Evolutionary conservation across 2,888 invertebrate species (phyloP).

Genomic region (Muscina levida): DNA sequence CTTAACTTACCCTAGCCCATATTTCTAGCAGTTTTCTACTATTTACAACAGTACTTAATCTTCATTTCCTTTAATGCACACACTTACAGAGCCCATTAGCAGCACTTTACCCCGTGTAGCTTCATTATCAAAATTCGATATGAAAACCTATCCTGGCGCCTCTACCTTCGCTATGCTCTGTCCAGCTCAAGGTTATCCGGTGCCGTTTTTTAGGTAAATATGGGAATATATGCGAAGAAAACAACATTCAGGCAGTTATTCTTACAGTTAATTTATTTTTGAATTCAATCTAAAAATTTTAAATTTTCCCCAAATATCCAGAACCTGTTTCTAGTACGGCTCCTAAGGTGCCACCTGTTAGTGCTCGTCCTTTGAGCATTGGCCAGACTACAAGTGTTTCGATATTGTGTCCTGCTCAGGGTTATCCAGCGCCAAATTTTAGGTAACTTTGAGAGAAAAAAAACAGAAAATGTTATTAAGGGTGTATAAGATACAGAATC

Average conservation of each 20-base stretch:
- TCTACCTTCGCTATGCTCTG: constrained; percentile 75
- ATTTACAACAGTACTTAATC: no score
- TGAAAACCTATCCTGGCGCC: constrained; percentile 71
- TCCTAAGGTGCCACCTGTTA: constrained; percentile 81
- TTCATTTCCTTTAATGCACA: no score
- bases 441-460: constrained; percentile 80
- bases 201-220: constrained; percentile 81
- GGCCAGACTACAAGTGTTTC: constrained; percentile 82
- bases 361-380: constrained; percentile 77
- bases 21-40: constrained; percentile 60
- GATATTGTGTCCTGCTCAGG: constrained; percentile 88
- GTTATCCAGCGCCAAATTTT: constrained; percentile 87
- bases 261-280: constrained; percentile 4
- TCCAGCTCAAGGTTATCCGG: constrained; percentile 82
- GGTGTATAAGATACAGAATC: no score
- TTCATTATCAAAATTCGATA: constrained; percentile 79
- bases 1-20: no score
- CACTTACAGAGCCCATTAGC: constrained; percentile 86
- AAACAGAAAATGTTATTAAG: not conserved
- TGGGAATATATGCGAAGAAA: not conserved
- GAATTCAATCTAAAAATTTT: not conserved
- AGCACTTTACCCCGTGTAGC: constrained; percentile 86
- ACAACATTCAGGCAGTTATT: constrained; percentile 60
- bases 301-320: constrained; percentile 68
- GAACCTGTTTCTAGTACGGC: constrained; percentile 83